Conservation (phyloP, 35 echinoderm and acorn worm species). For the Hemicentrotus pulcherrimus region DNA sequence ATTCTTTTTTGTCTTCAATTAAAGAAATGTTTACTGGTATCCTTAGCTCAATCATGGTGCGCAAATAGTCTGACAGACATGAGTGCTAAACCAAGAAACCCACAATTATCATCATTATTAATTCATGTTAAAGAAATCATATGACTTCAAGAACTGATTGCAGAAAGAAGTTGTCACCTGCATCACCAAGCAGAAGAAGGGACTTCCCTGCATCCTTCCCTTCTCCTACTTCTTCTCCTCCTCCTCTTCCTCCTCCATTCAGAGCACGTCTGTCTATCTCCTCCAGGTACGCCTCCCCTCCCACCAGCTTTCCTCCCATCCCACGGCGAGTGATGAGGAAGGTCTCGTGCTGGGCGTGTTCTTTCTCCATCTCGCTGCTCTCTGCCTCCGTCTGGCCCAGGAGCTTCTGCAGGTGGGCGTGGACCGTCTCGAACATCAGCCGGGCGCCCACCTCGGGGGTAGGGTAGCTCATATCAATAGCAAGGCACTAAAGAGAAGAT, state of each 20-base stretch:
- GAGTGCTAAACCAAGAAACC: too few species aligned
- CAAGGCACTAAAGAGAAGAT: constrained; percentile 58
- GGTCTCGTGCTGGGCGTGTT: constrained; percentile 58
- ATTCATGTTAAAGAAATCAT: not conserved
- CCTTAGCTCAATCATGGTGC: too few species aligned
- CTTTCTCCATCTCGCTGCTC: constrained; percentile 54
- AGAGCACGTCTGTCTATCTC: constrained; percentile 57
- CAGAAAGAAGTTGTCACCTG: constrained; percentile 38
- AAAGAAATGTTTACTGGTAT: too few species aligned
- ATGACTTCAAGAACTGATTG: not conserved
- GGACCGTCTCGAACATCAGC: constrained; percentile 79
- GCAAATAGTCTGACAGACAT: too few species aligned
- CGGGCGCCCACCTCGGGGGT: constrained; percentile 67
- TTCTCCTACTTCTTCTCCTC: not conserved
- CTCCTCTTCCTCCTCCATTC: not conserved
- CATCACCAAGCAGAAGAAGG: constrained; percentile 55
- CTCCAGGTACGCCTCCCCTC: constrained; percentile 61
- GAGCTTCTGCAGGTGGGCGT: constrained; percentile 45
- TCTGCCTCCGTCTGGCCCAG: constrained; percentile 37
- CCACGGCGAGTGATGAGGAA: constrained; percentile 59
- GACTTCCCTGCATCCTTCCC: constrained; percentile 53
- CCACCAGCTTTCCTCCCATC: constrained; percentile 71
- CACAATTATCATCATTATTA: too few species aligned
- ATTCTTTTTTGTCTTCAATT: too few species aligned
- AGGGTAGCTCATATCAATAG: constrained; percentile 55